phyloP scores from a whole-genome alignment of 2,797 vertebrate genomes.

The Anableps anableps region DNA sequence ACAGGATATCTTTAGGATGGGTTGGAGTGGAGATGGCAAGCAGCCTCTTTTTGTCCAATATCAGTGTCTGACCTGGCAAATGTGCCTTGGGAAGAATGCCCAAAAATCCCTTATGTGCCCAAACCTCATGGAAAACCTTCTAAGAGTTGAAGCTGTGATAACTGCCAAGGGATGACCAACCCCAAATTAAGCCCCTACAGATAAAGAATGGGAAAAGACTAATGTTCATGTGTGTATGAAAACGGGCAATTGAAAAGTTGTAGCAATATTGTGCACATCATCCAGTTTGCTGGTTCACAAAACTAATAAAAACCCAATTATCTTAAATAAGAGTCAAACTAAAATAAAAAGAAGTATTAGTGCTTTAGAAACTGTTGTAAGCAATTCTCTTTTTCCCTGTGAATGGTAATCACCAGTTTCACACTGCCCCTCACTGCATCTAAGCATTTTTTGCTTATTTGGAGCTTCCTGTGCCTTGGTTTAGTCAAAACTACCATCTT shows the following conservation, averaged over 20 bases:
- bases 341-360: neutral
- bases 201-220: neutral
- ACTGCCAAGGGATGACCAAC: neutral
- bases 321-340: neutral
- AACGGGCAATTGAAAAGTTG: neutral
- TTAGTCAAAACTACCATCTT: constrained; percentile 2
- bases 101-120: neutral
- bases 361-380: neutral
- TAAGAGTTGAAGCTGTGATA: neutral
- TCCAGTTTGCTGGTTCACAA: neutral
- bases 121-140: neutral
- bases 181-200: neutral
- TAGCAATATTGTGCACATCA: neutral
- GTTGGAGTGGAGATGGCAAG: no score
- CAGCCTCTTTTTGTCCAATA: no score
- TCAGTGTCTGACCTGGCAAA: no score
- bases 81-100: no score
- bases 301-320: neutral
- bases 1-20: no score
- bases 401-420: neutral
- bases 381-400: neutral
- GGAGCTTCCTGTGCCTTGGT: neutral
- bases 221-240: neutral
- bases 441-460: neutral
- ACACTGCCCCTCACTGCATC: neutral